Conservation (phyloP, 2,113 vertebrate species). For the Notarius lentiginosus region DNA sequence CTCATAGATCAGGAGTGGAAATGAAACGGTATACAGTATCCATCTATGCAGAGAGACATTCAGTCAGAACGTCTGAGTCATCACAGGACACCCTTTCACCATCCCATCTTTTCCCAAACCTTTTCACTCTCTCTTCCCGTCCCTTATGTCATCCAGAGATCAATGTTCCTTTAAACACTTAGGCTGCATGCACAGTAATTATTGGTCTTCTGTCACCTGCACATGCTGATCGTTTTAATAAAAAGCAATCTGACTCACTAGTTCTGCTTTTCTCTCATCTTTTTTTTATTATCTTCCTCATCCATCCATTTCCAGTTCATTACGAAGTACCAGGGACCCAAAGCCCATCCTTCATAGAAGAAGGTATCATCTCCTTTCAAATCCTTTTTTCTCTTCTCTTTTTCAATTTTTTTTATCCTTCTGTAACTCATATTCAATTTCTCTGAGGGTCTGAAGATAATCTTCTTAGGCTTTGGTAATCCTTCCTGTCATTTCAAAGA, state of each 20-base stretch:
- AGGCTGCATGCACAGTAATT: conserved; percentile 21
- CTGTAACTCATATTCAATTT: neutral
- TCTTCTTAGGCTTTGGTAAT: conserved; percentile 7
- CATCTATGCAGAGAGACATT: neutral
- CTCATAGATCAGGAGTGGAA: neutral
- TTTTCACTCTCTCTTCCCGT: conserved; percentile 5
- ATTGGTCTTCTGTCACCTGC: conserved; percentile 3
- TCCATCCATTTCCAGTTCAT: conserved; percentile 86
- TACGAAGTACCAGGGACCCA: conserved; percentile 81
- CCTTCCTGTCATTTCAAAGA: neutral
- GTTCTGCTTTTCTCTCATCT: conserved; percentile 49
- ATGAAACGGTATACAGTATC: neutral
- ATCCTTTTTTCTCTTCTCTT: neutral
- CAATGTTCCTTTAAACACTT: neutral
- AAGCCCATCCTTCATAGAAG: conserved; percentile 91
- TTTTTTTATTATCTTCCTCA: conserved; percentile 70
- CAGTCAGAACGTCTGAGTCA: neutral
- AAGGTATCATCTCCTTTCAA: conserved; percentile 78
- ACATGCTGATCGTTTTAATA: neutral
- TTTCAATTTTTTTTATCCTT: neutral
- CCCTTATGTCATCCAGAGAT: neutral
- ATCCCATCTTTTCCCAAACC: neutral
- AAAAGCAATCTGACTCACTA: conserved; percentile 20
- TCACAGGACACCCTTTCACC: neutral
- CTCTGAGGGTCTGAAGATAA: neutral